phyloP scores from a whole-genome alignment of 92 coral and sea anemone species.

The Epizoanthus stellaris region DNA sequence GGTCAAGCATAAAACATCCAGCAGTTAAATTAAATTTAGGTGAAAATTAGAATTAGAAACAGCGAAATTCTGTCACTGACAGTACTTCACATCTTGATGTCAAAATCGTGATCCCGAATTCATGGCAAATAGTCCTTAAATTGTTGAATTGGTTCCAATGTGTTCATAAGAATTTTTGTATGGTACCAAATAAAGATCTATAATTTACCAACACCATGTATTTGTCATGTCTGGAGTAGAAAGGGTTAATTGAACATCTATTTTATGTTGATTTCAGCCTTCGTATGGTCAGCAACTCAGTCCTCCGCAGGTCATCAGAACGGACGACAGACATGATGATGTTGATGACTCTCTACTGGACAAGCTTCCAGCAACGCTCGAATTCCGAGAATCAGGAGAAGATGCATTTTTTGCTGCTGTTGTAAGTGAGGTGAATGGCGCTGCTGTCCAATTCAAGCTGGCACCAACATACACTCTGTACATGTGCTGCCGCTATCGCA shows the following conservation, averaged over 20 bases:
- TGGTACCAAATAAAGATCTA: too few species aligned
- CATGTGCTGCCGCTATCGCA: conserved; percentile 99
- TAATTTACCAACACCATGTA: background rate
- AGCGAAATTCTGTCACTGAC: too few species aligned
- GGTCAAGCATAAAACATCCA: too few species aligned
- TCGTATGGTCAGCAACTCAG: conserved; percentile 5
- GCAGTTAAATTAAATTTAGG: too few species aligned
- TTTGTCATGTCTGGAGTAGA: background rate
- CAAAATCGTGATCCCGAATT: too few species aligned
- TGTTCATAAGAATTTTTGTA: too few species aligned
- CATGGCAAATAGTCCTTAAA: too few species aligned
- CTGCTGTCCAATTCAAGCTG: conserved; percentile 94
- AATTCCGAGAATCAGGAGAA: conserved; percentile 95
- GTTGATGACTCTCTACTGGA: conserved; percentile 73
- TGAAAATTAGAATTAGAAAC: too few species aligned
- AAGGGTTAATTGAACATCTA: background rate
- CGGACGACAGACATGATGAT: conserved; percentile 42
- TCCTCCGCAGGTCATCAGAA: conserved; percentile 27
- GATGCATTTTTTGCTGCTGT: conserved; percentile 99
- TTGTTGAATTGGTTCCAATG: too few species aligned
- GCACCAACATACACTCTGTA: conserved; percentile 98
- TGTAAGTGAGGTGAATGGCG: conserved; percentile 96
- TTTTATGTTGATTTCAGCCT: background rate
- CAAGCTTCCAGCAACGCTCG: conserved; percentile 92
- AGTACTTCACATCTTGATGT: too few species aligned